These are phyloP conservation scores for Sorex araneus DNA, from an alignment of 2,113 vertebrate genomes.

Conservation along the genomic window DNA sequence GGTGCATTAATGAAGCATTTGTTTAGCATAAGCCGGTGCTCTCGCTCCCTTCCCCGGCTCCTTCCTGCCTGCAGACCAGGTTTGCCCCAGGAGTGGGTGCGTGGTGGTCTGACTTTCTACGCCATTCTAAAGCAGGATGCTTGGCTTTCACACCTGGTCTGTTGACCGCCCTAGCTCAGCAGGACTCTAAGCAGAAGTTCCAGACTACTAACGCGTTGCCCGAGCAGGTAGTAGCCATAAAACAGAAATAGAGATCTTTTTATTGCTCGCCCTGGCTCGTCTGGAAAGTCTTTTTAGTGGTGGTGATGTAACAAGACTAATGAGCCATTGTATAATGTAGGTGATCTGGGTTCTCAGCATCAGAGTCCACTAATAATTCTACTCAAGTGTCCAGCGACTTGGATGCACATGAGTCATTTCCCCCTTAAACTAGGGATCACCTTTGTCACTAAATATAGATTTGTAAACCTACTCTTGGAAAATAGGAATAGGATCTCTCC, in stretches of 20 bases:
- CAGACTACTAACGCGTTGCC: background rate
- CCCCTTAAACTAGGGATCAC: background rate
- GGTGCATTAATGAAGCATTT: background rate
- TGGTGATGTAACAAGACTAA: conserved; percentile 8
- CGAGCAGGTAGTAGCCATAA: background rate
- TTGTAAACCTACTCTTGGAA: conserved; percentile 40
- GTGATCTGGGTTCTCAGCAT: background rate
- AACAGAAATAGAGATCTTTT: conserved; percentile 43
- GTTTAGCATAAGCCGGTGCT: background rate
- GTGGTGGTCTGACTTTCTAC: background rate
- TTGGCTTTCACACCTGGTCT: background rate
- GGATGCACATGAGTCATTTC: background rate
- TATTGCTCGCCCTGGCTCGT: background rate
- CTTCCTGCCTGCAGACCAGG: background rate
- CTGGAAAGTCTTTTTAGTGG: background rate
- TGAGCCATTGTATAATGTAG: background rate
- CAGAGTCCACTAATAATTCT: background rate
- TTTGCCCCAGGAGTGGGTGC: background rate
- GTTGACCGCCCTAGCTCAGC: conserved; percentile 30
- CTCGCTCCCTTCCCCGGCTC: background rate
- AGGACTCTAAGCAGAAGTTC: conserved; percentile 54
- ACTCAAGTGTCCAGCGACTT: background rate
- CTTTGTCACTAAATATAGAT: conserved; percentile 15
- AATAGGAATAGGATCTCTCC: background rate
- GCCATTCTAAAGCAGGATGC: background rate